Evolutionary conservation across 2,888 invertebrate genomes (phyloP), one percentile per base, ranked within the genome.

Genomic region (Idaea straminata): DNA sequence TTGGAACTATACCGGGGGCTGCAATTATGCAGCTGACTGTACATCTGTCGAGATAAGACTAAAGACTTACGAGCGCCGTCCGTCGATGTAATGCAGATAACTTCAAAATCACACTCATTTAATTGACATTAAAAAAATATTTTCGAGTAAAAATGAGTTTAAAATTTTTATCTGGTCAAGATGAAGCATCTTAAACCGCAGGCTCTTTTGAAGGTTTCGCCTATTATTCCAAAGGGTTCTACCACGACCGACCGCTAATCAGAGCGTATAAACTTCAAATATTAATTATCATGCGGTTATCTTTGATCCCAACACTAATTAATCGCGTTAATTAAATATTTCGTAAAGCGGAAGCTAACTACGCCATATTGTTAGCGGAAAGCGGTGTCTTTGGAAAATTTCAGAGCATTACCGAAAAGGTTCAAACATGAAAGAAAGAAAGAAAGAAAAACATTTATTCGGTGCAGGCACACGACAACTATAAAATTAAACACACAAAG

Each of bases 241-340:
- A 59, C 13, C 10, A 16, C 25, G 13, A 34, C 25, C 67, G 57
- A 65, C 71, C 74, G 66, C 69, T 70, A 71, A 74, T 74, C 72
- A 68, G 68, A 61, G 69, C 69, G 66, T 47, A 66, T 66, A 74
- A 68, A 72, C 71, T 74, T 77, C 74, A 73, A 77, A 80, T 80
- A 83, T 81, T 83, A 83, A 83, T 83, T 79, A 74, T 69, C 74
- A 70, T 69, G 77, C 72, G 77, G 78, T 78, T 78, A 83, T 80
- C 81, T 81, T 80, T 81, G 81, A 80, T 77, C 75, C 74, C 71
- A 69, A 68, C 73, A 74, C 75, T 80, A 77, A 83, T 83, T 82
- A 82, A 82, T 82, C 75, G 70, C 80, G 74, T 76, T 77, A 72
- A 76, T 81, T 77, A 78, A 79, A 81, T 82, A 79, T 81, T 82